phyloP scores from a whole-genome alignment of 1,140 invertebrate genomes.

The Grapholita molesta region DNA sequence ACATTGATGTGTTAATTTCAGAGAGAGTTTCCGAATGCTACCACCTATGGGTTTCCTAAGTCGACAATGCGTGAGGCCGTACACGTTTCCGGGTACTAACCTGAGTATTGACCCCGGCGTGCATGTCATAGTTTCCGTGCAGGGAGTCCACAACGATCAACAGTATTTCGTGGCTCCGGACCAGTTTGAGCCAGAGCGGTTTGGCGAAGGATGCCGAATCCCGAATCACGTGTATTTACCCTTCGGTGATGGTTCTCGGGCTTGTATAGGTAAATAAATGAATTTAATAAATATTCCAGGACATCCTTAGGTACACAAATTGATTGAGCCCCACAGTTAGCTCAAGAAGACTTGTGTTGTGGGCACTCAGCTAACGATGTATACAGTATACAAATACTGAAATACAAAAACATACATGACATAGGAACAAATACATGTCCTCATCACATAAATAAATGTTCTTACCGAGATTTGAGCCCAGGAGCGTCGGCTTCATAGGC shows the following conservation, averaged over 20 bases:
- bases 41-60: neutral
- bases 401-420: too few relatives aligned
- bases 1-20: neutral
- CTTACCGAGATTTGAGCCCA: too few relatives aligned
- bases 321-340: too few relatives aligned
- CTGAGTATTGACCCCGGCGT: slow-evolving; percentile 54
- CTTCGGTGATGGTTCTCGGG: slow-evolving; percentile 36
- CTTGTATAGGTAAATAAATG: slow-evolving; percentile 40
- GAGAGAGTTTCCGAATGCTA: neutral
- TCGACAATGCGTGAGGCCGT: neutral
- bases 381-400: too few relatives aligned
- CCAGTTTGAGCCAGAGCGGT: slow-evolving; percentile 67
- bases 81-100: slow-evolving; percentile 38
- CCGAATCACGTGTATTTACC: slow-evolving; percentile 54
- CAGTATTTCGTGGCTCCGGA: slow-evolving; percentile 76
- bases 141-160: slow-evolving; percentile 75
- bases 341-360: too few relatives aligned
- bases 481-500: too few relatives aligned
- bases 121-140: slow-evolving; percentile 50
- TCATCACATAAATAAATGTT: too few relatives aligned
- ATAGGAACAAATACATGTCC: too few relatives aligned
- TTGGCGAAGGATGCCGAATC: slow-evolving; percentile 39
- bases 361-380: too few relatives aligned
- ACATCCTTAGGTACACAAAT: too few relatives aligned
- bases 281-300: neutral